Conservation (phyloP, 64 coral and sea anemone genomes). For the Dendrophyllia cribrosa region DNA sequence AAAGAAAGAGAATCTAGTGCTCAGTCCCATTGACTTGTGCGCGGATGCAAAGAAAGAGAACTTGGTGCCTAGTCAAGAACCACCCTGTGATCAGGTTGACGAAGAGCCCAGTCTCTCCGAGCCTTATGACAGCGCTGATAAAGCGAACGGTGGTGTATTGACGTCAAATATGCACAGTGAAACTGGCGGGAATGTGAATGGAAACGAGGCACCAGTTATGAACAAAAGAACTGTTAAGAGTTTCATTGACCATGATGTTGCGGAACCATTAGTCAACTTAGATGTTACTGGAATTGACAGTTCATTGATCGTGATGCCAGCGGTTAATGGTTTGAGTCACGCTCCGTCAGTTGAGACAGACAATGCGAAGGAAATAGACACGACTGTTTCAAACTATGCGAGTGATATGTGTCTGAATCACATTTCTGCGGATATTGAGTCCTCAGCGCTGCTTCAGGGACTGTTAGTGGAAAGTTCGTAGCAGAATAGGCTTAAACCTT, state of each 20-base stretch:
- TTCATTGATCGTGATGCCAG: not conserved
- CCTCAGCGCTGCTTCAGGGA: not conserved
- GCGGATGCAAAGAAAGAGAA: not conserved
- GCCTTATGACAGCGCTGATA: not conserved
- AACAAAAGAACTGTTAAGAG: not conserved
- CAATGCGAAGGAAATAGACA: not conserved
- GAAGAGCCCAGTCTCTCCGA: not conserved
- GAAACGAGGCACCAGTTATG: not conserved
- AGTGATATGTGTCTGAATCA: slow-evolving; percentile 25
- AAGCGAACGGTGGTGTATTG: not conserved
- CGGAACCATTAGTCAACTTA: not conserved
- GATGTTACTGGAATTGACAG: not conserved
- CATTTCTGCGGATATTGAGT: slow-evolving; percentile 3
- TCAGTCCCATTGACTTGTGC: not conserved
- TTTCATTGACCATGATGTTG: not conserved
- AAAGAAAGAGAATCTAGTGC: slow-evolving; percentile 35
- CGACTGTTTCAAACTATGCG: not conserved
- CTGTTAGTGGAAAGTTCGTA: slow-evolving; percentile 23
- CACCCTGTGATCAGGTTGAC: not conserved
- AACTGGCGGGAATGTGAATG: not conserved
- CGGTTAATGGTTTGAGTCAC: not conserved
- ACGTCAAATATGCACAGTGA: not conserved
- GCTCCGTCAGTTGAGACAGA: not conserved
- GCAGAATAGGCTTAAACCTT: not conserved
- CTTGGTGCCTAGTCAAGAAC: not conserved